Base-by-base conservation (phyloP, 2,113 vertebrate species). In the Sinocyclocheilus grahami region DNA sequence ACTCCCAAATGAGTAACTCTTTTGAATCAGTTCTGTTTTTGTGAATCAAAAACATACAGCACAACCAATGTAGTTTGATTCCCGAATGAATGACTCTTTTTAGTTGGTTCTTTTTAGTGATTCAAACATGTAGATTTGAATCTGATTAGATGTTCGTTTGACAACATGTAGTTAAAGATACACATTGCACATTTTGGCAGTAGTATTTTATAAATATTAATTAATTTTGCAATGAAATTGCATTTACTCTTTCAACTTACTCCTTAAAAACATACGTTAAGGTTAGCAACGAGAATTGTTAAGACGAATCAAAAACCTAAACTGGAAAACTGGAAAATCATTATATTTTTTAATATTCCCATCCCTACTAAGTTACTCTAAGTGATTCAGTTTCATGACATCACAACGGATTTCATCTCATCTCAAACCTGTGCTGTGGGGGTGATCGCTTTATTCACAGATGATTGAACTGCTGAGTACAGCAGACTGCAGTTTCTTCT, bases 401-500 rank as follows among this genome's bases (percentile, higher is more conserved):
- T 51, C 74, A 51, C 74, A 51, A 4, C 0, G 12, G 46, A 42
- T 75, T 48, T 62, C 30, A 46, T 81, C 58, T 10, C 77, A 37
- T 37, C 30, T 79, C 33, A n/a, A 63, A 42, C 13, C 58, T 81
- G 55, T 37, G 78, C 78, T 79, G 27, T 13, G 18, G 53, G 18
- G 37, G 53, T 62, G 78, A 79, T 79, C 12, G 10, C 53, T 79
- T 39, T 39, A 79, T 79, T 79, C 53, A 42, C 22, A 58, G 20
- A 33, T 84, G 72, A 58, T 63, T 80, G 37, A 84, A 62, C 37
- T 12, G 53, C 51, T 48, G 60, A 80, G 46, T 39, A 30, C 37
- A 83, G 69, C 87, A 88, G 27, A 62, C 84, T 60, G 13, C 14
- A 69, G 55, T 48, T 69, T 74, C 76, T 33, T 87, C 86, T 85